Conservation (phyloP, 2,888 invertebrate genomes). For the Griposia aprilina region DNA sequence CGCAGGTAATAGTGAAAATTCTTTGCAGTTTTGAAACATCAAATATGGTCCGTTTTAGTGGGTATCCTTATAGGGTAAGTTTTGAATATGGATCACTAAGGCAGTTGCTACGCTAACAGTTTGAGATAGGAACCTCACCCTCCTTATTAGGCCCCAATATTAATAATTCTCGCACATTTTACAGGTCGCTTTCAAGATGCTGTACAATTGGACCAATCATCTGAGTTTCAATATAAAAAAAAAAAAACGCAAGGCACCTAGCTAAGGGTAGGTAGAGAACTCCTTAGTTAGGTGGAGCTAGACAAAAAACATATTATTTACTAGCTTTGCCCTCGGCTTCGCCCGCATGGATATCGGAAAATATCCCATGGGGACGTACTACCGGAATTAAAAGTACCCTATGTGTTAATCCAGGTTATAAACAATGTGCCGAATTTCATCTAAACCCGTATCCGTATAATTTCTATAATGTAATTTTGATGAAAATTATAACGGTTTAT, state of each 20-base stretch:
- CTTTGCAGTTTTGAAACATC: not conserved
- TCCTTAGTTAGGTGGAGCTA: not conserved
- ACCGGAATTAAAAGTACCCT: not conserved
- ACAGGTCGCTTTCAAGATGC: not conserved
- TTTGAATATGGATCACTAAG: not conserved
- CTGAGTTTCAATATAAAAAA: not conserved
- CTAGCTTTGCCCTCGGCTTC: not conserved
- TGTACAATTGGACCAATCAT: not conserved
- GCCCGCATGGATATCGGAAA: not conserved
- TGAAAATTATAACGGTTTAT: no score
- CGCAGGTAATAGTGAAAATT: conserved; percentile 1
- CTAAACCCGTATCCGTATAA: no score
- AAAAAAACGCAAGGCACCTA: not conserved
- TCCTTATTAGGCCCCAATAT: not conserved
- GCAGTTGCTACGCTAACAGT: not conserved
- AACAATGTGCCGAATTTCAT: not conserved
- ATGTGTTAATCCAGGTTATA: not conserved
- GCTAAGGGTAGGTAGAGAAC: no score
- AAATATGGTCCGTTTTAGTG: not conserved
- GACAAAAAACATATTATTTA: not conserved
- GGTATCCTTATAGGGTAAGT: not conserved
- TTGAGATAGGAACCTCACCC: not conserved
- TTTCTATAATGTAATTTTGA: no score
- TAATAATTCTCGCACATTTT: not conserved
- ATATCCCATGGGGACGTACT: not conserved